These are phyloP conservation scores for Ctena decussata DNA, from an alignment of 2,888 invertebrate genomes.

Conservation along the genomic window DNA sequence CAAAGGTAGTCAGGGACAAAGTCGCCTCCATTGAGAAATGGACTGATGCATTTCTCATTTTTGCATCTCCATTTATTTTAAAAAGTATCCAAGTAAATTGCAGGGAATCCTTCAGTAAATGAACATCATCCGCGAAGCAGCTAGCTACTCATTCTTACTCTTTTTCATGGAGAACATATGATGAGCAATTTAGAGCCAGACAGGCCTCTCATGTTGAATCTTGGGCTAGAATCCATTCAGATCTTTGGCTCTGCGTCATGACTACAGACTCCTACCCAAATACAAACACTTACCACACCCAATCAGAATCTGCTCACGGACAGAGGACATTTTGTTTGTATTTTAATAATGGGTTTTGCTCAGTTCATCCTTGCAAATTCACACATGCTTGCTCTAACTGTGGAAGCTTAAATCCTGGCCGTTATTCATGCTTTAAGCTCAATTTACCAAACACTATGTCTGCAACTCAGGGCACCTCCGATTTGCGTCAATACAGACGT, in stretches of 20 bases:
- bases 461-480: neutral
- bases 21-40: constrained; percentile 22
- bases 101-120: neutral
- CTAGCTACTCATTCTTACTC: neutral
- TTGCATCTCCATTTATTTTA: neutral
- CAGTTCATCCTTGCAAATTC: neutral
- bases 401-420: neutral
- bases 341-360: neutral
- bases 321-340: neutral
- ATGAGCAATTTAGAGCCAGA: constrained; percentile 20
- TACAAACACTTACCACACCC: neutral
- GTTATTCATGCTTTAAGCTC: neutral
- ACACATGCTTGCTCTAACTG: neutral
- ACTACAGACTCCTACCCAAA: too few species aligned
- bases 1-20: neutral
- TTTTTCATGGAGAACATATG: neutral
- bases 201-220: constrained; percentile 10
- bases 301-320: neutral
- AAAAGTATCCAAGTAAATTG: neutral
- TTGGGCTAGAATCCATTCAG: constrained; percentile 32
- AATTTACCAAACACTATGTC: too few species aligned
- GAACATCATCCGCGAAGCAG: constrained; percentile 15
- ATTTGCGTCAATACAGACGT: neutral
- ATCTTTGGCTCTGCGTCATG: constrained; percentile 32
- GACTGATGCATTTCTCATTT: constrained; percentile 30